phyloP scores from a whole-genome alignment of 2,888 invertebrate species.

The Drosophila quinaria region DNA sequence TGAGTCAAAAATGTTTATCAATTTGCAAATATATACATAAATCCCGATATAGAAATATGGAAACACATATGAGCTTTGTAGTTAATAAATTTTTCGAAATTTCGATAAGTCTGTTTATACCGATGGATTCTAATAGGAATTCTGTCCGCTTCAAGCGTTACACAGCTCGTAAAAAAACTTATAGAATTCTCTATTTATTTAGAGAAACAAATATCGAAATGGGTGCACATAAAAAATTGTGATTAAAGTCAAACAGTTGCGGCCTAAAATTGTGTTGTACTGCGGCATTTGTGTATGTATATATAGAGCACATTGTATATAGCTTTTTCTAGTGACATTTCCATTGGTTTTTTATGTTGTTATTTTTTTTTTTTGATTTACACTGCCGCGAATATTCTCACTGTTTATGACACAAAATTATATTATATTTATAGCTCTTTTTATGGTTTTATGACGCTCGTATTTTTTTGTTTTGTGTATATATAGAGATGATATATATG shows the following conservation, averaged over 20 bases:
- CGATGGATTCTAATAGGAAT: too few relatives aligned
- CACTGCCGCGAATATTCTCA: constrained; percentile 25
- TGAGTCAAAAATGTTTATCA: background rate
- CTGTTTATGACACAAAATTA: constrained; percentile 23
- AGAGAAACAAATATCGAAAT: constrained; percentile 16
- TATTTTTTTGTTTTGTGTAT: constrained; percentile 11
- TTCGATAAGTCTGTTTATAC: too few relatives aligned
- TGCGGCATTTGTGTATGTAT: constrained; percentile 11
- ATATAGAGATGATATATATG: constrained; percentile 2
- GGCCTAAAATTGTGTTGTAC: constrained; percentile 17
- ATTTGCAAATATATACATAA: too few relatives aligned
- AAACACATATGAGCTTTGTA: too few relatives aligned
- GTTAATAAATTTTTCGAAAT: background rate
- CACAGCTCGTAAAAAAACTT: background rate
- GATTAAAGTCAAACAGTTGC: constrained; percentile 46
- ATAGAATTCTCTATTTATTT: background rate
- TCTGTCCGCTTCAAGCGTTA: background rate
- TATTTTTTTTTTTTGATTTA: constrained; percentile 4
- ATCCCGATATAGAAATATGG: too few relatives aligned
- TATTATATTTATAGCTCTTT: constrained; percentile 34
- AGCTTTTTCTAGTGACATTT: constrained; percentile 8
- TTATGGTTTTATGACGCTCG: constrained; percentile 27
- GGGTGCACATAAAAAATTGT: constrained; percentile 24
- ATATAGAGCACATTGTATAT: constrained; percentile 23
- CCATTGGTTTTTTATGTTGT: constrained; percentile 10